A percentile compares a stretch with the other conserved stretches of the same genome.
These are phyloP conservation scores for Lasioglossum malachurum DNA, from an alignment of 2,888 invertebrate genomes.

Conservation along the genomic window DNA sequence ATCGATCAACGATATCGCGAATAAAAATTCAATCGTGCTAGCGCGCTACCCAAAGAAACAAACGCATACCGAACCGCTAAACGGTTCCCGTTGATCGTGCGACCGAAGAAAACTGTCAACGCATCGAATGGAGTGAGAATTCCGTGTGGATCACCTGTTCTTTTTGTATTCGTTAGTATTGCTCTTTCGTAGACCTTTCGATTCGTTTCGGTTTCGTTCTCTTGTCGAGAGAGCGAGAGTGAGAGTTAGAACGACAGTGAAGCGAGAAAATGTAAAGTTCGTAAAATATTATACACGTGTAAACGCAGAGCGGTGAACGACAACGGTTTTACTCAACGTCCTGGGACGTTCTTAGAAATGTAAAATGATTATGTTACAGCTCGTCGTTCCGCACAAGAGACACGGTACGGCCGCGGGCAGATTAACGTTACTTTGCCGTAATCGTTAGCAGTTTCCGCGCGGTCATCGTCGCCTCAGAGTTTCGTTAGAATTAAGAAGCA, in stretches of 20 bases:
- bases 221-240: background rate
- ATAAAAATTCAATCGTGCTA: background rate
- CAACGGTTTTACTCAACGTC: background rate
- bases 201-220: constrained; percentile 10
- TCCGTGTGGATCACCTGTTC: constrained; percentile 27
- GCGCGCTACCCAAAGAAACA: background rate
- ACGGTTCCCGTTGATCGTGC: background rate
- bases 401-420: background rate
- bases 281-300: constrained; percentile 60
- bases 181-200: constrained; percentile 62
- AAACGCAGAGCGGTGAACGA: constrained; percentile 43
- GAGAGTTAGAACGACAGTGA: constrained; percentile 26
- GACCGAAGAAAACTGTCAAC: background rate
- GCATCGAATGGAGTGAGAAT: constrained; percentile 62
- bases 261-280: constrained; percentile 44
- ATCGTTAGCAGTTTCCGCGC: constrained; percentile 19
- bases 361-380: constrained; percentile 51
- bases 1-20: background rate
- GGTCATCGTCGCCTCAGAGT: background rate
- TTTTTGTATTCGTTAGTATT: constrained; percentile 51
- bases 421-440: background rate
- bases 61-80: background rate
- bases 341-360: constrained; percentile 29
- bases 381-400: constrained; percentile 21
- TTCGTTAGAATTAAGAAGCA: constrained; percentile 37